A percentile compares a stretch with the other conserved stretches of the same genome.
phyloP scores from a whole-genome alignment of 2,797 vertebrate genomes.

The Adrianichthys oophorus region DNA sequence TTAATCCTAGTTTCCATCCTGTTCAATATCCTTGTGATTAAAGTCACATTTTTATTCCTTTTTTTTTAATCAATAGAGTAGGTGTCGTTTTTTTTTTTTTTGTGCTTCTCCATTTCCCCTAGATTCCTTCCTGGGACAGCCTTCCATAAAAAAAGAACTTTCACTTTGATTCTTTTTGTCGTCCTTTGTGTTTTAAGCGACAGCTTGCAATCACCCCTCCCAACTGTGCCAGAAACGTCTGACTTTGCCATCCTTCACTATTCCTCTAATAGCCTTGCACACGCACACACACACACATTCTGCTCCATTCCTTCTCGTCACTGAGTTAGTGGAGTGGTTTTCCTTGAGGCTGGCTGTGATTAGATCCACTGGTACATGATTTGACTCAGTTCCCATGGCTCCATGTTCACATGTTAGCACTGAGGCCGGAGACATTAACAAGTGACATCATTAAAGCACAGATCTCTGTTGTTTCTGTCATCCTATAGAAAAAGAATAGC shows the following conservation, averaged over 20 bases:
- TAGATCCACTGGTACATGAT: slow-evolving; percentile 58
- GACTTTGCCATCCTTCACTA: slow-evolving; percentile 15
- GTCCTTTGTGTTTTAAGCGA: slow-evolving; percentile 52
- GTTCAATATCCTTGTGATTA: slow-evolving; percentile 55
- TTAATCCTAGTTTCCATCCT: slow-evolving; percentile 34
- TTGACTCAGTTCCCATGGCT: slow-evolving; percentile 77
- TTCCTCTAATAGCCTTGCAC: slow-evolving; percentile 14
- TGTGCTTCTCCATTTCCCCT: not conserved
- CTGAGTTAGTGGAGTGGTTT: slow-evolving; percentile 45
- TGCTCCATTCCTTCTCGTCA: slow-evolving; percentile 41
- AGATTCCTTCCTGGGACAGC: not conserved
- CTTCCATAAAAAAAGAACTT: slow-evolving; percentile 28
- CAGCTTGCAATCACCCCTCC: slow-evolving; percentile 52
- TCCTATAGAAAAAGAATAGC: slow-evolving; percentile 20
- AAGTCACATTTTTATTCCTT: not conserved
- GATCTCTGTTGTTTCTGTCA: slow-evolving; percentile 21
- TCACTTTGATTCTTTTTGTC: slow-evolving; percentile 55
- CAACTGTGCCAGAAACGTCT: slow-evolving; percentile 48
- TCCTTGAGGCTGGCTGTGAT: slow-evolving; percentile 60
- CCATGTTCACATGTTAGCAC: slow-evolving; percentile 48
- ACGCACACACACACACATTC: slow-evolving; percentile 9
- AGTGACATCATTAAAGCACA: slow-evolving; percentile 37
- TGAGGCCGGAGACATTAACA: slow-evolving; percentile 43
- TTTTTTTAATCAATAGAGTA: too few species aligned
- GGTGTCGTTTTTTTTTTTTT: too few species aligned